Evolutionary conservation across 2,888 invertebrate species (phyloP), one percentile per base, ranked within the genome.

Genomic region (Cremastinae sp.): DNA sequence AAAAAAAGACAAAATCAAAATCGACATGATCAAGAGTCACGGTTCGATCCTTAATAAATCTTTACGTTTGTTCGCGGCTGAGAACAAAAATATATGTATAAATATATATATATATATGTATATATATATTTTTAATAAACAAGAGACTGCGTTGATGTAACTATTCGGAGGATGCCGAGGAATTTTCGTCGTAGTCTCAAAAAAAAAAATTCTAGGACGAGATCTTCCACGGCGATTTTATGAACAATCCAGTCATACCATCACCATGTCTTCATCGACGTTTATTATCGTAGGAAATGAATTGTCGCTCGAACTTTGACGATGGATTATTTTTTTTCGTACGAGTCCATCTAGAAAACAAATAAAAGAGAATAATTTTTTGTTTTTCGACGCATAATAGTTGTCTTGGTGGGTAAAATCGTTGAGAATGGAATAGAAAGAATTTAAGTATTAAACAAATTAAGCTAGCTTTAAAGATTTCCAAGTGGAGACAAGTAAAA

Each of bases 261-360:
- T 89, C 79, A 90, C 89, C 89, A 89, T 89, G 73, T 90, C 89
- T 71, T 90, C 90, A 72, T 90, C 89, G 56, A 88, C 87, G 79
- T 84, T 87, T 68, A 88, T 88, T 70, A 88, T 88, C 47, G 88
- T 87, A 56, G 88, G 88, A 81, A 86, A 88, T 59, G 87, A 81
- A 81, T 86, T 89, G 79, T 89, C 89, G 49, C 88, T 83, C 64
- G 90, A 90, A 75, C 86, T 89, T 79, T 90, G 89, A 75, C 90
- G 86, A 78, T 89, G 89, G 61, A 90, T 86, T 12, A 84, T 82
- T 79, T 86, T 89, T 72, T 89, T 90, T 79, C 87, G 83, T 58
- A 87, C 85, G 66, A 89, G 84, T 68, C 88, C 89, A 80, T 89
- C 89, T 90, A 62, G 37, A 78, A 83, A 8, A 55, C 45, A 64